Evolutionary conservation across 2,113 vertebrate genomes (phyloP), one percentile per base, ranked within the genome.

Genomic region (Lophura nycthemera): DNA sequence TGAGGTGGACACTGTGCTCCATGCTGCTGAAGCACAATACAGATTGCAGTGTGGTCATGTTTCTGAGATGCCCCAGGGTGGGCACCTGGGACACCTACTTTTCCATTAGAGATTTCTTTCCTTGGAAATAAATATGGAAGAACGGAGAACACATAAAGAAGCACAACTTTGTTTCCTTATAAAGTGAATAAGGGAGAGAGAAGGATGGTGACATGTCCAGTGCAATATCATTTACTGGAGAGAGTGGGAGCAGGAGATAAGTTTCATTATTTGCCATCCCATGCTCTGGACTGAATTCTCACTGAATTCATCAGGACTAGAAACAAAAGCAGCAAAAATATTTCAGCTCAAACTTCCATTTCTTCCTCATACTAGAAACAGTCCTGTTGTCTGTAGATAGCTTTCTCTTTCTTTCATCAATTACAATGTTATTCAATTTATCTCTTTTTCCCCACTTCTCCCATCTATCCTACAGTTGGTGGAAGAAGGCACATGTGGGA

Each of bases 31-130:
- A 59, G 30, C 25, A 12, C 27, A 40, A 40, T n/a, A 4, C 19
- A 13, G 43, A 66, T 8, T 0, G 4, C 4, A 69, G 14, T 3
- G 1, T 11, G 17, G 21, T 27, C 2, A 0, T 73, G 2, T 19
- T 72, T 45, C 10, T 34, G 60, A 52, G 24, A 3, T 36, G n/a
- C 12, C 80, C 80, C 56, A 30, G 13, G 10, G 29, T 11, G 13
- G 20, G 27, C n/a, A 29, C 11, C 13, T 21, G 56, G 47, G 36
- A 9, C 13, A 74, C 2, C 6, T 90, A 2, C 13, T 67, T 83
- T 81, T 60, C 32, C 74, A 1, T 50, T 32, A 83, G 34, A 32
- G 25, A 25, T 60, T 76, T 61, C 29, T 34, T 22, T 18, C 59
- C 78, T 18, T 72, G 47, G 24, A 12, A 87, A 77, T 84, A 65